A percentile compares a stretch with the other conserved stretches of the same genome.
Conservation (phyloP, 2,113 vertebrate species). For the Dicerorhinus sumatrensis region DNA sequence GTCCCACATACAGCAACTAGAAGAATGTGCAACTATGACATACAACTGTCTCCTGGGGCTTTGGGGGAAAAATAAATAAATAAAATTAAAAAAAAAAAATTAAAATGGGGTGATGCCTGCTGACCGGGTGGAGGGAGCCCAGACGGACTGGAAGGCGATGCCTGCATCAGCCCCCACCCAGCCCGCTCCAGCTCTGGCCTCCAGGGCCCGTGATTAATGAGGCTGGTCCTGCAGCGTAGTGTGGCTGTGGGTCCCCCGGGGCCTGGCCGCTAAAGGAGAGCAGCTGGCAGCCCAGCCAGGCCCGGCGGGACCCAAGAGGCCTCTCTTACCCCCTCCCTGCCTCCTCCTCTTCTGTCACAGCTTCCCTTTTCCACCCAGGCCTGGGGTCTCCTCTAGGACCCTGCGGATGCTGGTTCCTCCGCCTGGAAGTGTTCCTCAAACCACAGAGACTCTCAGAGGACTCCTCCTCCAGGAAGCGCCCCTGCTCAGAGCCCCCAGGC, state of each 20-base stretch:
- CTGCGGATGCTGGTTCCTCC: neutral
- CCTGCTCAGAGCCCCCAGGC: neutral
- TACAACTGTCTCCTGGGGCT: no score
- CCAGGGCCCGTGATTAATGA: neutral
- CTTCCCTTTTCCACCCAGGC: neutral
- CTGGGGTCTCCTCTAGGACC: neutral
- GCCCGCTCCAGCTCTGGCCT: neutral
- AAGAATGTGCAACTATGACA: no score
- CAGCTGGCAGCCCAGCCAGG: slow-evolving; percentile 62
- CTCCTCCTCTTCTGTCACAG: neutral
- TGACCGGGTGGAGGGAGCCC: neutral
- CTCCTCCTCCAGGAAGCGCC: slow-evolving; percentile 22
- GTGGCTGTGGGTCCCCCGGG: neutral
- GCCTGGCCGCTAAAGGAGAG: slow-evolving; percentile 39
- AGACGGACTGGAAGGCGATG: neutral
- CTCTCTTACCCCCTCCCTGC: neutral
- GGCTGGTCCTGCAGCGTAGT: neutral
- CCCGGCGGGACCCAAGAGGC: neutral
- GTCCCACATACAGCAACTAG: no score
- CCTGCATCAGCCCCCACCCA: neutral
- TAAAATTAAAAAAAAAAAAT: no score
- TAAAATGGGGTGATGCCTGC: neutral
- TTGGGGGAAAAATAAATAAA: no score
- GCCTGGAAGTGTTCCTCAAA: neutral
- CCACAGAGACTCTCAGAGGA: neutral